These are phyloP conservation scores for Tyto alba DNA, from an alignment of 2,113 vertebrate genomes.

Conservation along the genomic window DNA sequence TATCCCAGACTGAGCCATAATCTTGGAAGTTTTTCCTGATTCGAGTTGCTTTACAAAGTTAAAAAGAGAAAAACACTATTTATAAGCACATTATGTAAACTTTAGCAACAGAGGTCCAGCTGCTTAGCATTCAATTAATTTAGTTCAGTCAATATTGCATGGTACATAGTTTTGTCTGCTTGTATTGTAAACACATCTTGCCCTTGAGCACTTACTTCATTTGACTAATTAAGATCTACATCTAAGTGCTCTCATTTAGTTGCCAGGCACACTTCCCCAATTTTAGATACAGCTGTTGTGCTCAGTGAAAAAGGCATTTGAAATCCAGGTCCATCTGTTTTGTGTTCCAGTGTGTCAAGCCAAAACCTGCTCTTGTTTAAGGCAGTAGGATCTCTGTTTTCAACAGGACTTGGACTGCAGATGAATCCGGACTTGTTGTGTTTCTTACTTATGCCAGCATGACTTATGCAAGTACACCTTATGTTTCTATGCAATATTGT, in stretches of 20 bases:
- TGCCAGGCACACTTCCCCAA: background rate
- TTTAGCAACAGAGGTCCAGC: conserved; percentile 32
- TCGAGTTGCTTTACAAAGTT: conserved; percentile 8
- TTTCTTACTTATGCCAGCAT: background rate
- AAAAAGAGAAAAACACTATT: conserved; percentile 18
- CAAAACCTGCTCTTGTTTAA: background rate
- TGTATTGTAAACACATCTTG: conserved; percentile 10
- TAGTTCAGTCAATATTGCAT: conserved; percentile 55
- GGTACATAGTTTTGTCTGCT: conserved; percentile 44
- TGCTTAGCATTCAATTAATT: conserved; percentile 45
- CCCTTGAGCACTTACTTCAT: conserved; percentile 44
- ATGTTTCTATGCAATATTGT: background rate
- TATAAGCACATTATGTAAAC: conserved; percentile 42
- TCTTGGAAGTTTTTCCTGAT: background rate
- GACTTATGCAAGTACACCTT: background rate
- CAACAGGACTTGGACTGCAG: background rate
- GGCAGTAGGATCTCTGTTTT: background rate
- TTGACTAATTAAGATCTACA: conserved; percentile 48
- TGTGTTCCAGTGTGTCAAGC: background rate
- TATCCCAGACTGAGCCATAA: background rate
- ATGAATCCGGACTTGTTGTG: background rate
- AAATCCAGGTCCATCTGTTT: conserved; percentile 4
- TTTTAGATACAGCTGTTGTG: conserved; percentile 10
- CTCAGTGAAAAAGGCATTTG: background rate
- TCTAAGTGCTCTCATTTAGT: conserved; percentile 15